Percentiles rank a stretch among this genome's conserved stretches.
Evolutionary conservation across 2,113 vertebrate genomes (phyloP).

Genomic region (Mastomys coucha): DNA sequence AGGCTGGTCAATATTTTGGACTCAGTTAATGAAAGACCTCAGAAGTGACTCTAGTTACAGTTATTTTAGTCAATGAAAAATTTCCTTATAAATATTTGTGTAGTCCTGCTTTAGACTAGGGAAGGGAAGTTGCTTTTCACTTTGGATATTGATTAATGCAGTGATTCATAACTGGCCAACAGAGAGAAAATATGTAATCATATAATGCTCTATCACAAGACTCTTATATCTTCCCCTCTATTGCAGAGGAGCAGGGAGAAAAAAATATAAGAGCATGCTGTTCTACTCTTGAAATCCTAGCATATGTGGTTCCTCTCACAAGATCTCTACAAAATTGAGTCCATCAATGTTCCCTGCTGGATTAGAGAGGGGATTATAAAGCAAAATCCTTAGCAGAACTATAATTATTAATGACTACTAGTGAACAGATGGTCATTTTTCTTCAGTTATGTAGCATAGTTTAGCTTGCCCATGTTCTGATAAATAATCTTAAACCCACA

Average conservation of each 20-base stretch:
- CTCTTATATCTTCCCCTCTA: background rate
- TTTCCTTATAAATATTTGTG: background rate
- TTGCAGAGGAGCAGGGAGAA: background rate
- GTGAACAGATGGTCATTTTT: background rate
- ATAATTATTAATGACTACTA: background rate
- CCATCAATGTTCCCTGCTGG: background rate
- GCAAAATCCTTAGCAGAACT: background rate
- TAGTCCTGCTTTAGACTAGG: background rate
- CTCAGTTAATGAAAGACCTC: background rate
- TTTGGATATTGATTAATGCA: background rate
- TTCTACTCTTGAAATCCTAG: background rate
- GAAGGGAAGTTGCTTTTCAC: background rate
- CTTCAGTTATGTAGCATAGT: background rate
- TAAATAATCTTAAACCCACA: background rate
- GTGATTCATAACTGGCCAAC: background rate
- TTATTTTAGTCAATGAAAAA: background rate
- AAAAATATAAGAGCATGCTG: background rate
- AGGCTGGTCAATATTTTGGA: background rate
- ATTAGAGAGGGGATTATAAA: background rate
- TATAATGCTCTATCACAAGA: background rate
- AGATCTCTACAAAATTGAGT: background rate
- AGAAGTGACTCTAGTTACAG: background rate
- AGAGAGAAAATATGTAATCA: background rate
- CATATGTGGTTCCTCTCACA: background rate
- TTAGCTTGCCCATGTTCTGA: background rate